phyloP scores from a whole-genome alignment of 1,140 invertebrate species.

The Homarus americanus region DNA sequence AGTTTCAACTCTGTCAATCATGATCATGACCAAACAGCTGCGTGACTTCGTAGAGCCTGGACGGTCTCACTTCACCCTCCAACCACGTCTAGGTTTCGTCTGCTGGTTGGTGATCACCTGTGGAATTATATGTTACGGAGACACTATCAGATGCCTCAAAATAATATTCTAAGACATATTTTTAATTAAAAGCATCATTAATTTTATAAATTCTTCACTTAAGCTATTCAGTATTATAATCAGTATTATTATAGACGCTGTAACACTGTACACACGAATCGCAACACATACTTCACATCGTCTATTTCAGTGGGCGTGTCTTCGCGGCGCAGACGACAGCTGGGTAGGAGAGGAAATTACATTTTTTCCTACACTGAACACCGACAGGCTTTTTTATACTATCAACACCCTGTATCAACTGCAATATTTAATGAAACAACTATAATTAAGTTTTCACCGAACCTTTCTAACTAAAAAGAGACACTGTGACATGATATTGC shows the following conservation, averaged over 20 bases:
- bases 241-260: background rate
- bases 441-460: too few species aligned
- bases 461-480: too few species aligned
- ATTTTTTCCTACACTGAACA: background rate
- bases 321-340: background rate
- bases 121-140: background rate
- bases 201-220: background rate
- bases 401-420: too few species aligned
- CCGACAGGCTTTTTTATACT: too few species aligned
- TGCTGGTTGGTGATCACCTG: background rate
- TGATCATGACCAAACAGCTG: background rate
- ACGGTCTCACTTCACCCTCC: background rate
- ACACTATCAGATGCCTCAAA: background rate
- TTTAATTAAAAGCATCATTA: background rate
- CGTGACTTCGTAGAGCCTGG: background rate
- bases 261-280: background rate
- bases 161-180: background rate
- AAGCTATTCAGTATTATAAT: background rate
- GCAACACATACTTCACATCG: background rate
- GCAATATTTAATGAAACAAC: too few species aligned
- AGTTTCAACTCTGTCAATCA: slow-evolving; percentile 27
- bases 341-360: background rate
- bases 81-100: background rate
- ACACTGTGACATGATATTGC: too few species aligned
- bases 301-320: background rate